A percentile compares a stretch with the other conserved stretches of the same genome.
phyloP scores from a whole-genome alignment of 2,797 vertebrate genomes.

The Lerista edwardsae region DNA sequence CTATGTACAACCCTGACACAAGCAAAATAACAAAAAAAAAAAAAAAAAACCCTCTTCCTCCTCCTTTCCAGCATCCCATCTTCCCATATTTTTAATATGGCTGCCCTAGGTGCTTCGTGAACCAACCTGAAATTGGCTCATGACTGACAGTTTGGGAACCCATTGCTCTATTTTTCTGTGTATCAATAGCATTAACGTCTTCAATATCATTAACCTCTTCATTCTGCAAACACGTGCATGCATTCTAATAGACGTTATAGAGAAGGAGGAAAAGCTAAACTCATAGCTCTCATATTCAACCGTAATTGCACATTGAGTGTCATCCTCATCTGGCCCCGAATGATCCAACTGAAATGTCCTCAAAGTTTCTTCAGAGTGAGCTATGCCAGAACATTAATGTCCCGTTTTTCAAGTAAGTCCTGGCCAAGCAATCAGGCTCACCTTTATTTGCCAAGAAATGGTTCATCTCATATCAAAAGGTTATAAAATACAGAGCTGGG shows the following conservation, averaged over 20 bases:
- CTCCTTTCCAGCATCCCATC: too few relatives aligned
- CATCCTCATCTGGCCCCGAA: not conserved
- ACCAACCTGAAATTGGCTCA: too few relatives aligned
- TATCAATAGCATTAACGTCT: too few relatives aligned
- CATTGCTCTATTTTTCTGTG: not conserved
- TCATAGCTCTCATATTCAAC: not conserved
- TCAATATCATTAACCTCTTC: too few relatives aligned
- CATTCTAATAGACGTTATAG: not conserved
- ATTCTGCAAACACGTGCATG: not conserved
- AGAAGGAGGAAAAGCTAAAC: not conserved
- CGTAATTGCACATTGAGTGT: not conserved
- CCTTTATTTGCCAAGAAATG: not conserved
- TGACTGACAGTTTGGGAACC: too few relatives aligned
- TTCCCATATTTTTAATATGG: too few relatives aligned
- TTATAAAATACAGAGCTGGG: constrained; percentile 6
- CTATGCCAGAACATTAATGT: not conserved
- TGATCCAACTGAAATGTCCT: not conserved
- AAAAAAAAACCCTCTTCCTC: too few relatives aligned
- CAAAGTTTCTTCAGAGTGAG: not conserved
- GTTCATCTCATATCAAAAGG: constrained; percentile 4
- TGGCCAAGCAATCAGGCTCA: not conserved
- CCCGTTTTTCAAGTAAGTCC: not conserved
- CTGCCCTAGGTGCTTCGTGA: too few relatives aligned
- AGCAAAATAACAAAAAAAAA: too few relatives aligned
- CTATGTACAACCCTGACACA: too few relatives aligned